A percentile compares a stretch with the other conserved stretches of the same genome.
phyloP scores from a whole-genome alignment of 2,888 invertebrate species.

The Melanargia galathea region DNA sequence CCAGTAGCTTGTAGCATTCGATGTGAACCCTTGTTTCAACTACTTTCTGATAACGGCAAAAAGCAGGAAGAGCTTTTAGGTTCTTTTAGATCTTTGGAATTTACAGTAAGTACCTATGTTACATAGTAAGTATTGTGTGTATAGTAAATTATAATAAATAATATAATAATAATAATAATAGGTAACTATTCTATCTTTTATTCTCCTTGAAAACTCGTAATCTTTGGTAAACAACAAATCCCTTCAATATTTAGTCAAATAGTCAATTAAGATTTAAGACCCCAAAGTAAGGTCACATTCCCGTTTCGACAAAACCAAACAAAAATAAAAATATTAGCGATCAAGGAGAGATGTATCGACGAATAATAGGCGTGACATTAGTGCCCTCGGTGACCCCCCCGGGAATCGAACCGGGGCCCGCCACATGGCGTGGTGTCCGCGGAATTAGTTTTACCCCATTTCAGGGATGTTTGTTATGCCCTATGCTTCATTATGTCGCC shows the following conservation, averaged over 20 bases:
- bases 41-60: neutral
- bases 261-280: neutral
- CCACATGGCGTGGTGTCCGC: slow-evolving; percentile 70
- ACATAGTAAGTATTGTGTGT: too few species aligned
- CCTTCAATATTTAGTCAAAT: neutral
- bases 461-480: slow-evolving; percentile 75
- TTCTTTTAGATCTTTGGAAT: too few species aligned
- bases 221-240: neutral
- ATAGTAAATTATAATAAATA: too few species aligned
- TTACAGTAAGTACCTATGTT: too few species aligned
- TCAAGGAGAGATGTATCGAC: slow-evolving; percentile 73
- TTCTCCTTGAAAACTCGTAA: too few species aligned
- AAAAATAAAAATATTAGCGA: slow-evolving; percentile 74
- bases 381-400: slow-evolving; percentile 63
- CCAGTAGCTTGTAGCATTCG: neutral
- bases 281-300: slow-evolving; percentile 45
- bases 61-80: too few species aligned
- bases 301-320: slow-evolving; percentile 63
- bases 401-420: slow-evolving; percentile 69
- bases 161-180: too few species aligned
- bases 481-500: slow-evolving; percentile 47
- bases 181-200: too few species aligned
- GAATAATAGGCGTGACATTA: slow-evolving; percentile 80
- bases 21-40: neutral
- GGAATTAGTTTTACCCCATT: slow-evolving; percentile 78